phyloP scores from a whole-genome alignment of 2,113 vertebrate genomes.

The Nicator chloris region DNA sequence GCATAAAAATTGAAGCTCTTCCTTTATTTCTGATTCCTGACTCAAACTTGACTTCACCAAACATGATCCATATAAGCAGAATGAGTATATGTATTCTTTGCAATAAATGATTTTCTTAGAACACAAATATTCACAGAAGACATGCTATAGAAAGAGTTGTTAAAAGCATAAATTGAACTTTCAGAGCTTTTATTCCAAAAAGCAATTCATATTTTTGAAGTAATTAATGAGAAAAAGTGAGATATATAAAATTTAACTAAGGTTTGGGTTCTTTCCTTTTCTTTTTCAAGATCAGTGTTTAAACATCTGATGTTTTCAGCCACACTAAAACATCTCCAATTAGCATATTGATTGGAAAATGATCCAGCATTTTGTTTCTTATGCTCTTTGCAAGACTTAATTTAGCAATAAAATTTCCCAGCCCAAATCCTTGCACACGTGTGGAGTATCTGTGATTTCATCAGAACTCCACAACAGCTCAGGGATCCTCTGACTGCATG shows the following conservation, averaged over 20 bases:
- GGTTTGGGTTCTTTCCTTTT: not conserved
- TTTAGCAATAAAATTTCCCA: not conserved
- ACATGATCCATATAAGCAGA: not conserved
- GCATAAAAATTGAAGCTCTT: not conserved
- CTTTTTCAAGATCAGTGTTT: not conserved
- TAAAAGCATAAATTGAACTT: not conserved
- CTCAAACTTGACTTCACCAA: not conserved
- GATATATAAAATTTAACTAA: not conserved
- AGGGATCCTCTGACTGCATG: not conserved
- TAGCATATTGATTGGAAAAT: not conserved
- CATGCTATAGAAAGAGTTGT: not conserved
- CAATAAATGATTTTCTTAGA: not conserved
- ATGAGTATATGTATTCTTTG: not conserved
- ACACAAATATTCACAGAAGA: constrained; percentile 14
- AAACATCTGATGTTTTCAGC: not conserved
- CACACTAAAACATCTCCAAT: not conserved
- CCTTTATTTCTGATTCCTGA: not conserved
- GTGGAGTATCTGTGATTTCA: not conserved
- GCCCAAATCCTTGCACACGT: not conserved
- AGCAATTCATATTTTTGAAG: constrained; percentile 9
- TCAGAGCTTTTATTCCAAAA: not conserved
- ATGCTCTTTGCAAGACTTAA: not conserved
- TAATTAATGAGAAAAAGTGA: not conserved
- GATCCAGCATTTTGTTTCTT: not conserved
- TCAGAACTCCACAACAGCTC: not conserved